Percentiles rank a stretch among this genome's conserved stretches.
These are phyloP conservation scores for Notiomystis cincta DNA, from an alignment of 2,113 vertebrate species.

Conservation along the genomic window DNA sequence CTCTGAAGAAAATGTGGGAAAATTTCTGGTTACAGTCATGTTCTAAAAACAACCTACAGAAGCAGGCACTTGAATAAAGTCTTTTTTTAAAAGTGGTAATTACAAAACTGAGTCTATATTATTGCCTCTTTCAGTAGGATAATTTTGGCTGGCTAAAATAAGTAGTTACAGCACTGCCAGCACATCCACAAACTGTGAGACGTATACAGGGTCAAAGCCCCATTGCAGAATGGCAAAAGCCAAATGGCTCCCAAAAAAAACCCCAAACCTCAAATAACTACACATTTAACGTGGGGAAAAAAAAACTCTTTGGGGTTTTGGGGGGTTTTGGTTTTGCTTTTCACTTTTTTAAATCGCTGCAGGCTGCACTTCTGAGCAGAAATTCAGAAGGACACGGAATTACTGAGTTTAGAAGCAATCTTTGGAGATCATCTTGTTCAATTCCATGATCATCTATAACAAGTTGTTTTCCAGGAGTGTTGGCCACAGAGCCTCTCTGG, in stretches of 20 bases:
- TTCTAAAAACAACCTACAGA: not conserved
- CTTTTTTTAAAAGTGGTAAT: not conserved
- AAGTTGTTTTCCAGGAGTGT: not conserved
- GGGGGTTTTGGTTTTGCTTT: accelerated
- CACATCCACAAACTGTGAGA: not conserved
- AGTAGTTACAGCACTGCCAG: not conserved
- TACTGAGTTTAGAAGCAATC: not conserved
- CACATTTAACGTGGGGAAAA: not conserved
- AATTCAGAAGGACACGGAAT: not conserved
- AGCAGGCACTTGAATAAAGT: not conserved
- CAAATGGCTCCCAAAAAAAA: not conserved
- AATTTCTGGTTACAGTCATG: not conserved
- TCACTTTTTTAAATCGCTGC: not conserved
- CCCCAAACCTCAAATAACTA: accelerated
- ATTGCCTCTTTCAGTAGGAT: not conserved
- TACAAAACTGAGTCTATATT: not conserved
- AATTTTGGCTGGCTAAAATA: not conserved
- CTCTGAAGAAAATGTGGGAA: not conserved
- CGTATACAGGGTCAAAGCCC: not conserved
- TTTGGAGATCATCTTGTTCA: not conserved
- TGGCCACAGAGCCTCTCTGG: not conserved
- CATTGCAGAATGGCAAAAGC: not conserved
- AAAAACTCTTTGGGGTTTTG: accelerated
- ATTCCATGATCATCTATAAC: not conserved
- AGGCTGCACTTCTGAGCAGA: not conserved